Conservation (phyloP, 2,797 vertebrate species). For the Buceros bicornis region DNA sequence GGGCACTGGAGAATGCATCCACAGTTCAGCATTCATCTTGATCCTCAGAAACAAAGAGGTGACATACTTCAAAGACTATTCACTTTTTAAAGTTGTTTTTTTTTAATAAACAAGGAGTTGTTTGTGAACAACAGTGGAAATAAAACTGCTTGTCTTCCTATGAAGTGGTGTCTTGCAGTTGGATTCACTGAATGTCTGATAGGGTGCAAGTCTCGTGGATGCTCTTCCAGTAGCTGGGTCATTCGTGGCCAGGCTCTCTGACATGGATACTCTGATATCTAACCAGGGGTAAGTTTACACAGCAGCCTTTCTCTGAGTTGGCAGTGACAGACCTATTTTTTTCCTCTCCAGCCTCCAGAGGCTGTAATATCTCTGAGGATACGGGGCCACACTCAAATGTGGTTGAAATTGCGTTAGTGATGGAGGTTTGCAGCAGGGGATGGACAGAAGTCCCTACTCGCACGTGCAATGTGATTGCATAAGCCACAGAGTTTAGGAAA, state of each 20-base stretch:
- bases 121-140: not conserved
- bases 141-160: not conserved
- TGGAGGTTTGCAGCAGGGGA: not conserved
- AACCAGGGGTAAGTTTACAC: not conserved
- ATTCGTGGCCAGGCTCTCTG: not conserved
- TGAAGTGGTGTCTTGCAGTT: not conserved
- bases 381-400: not conserved
- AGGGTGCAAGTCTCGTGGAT: not conserved
- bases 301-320: not conserved
- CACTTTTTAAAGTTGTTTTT: not conserved
- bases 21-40: not conserved
- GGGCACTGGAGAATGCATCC: not conserved
- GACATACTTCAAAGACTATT: not conserved
- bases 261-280: accelerated
- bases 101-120: not conserved
- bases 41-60: not conserved
- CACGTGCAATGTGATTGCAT: not conserved
- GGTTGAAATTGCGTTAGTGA: not conserved
- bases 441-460: not conserved
- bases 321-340: not conserved
- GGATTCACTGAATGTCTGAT: not conserved
- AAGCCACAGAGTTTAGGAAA: not conserved
- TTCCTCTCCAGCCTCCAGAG: not conserved
- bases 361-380: not conserved
- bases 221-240: not conserved